Conservation (phyloP, 2,888 invertebrate species). For the Encarsia formosa region DNA sequence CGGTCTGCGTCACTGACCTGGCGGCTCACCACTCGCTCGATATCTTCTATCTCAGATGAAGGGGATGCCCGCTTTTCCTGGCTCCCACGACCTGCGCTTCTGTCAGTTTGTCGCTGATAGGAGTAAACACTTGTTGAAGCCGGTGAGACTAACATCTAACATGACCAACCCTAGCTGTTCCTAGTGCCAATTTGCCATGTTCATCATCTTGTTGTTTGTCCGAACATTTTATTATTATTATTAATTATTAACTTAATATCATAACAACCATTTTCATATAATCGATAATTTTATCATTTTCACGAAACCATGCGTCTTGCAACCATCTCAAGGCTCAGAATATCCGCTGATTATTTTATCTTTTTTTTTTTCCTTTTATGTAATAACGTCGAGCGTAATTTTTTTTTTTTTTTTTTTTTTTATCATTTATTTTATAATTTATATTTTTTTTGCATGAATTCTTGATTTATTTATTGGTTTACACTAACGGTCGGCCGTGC, state of each 20-base stretch:
- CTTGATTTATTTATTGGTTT: not conserved
- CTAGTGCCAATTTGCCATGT: conserved; percentile 36
- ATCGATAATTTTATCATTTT: not conserved
- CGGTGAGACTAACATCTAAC: conserved; percentile 71
- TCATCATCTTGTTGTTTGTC: conserved; percentile 25
- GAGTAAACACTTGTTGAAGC: conserved; percentile 92
- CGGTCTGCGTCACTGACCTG: conserved; percentile 48
- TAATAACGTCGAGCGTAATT: not conserved
- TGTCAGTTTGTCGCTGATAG: conserved; percentile 95
- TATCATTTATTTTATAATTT: not conserved
- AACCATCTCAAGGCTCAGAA: conserved; percentile 17
- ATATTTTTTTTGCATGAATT: not conserved
- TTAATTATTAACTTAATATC: not conserved
- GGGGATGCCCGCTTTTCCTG: conserved; percentile 87
- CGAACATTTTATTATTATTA: conserved; percentile 4
- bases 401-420: not conserved
- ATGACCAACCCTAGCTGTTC: conserved; percentile 44
- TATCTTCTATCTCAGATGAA: conserved; percentile 85
- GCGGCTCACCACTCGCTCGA: conserved; percentile 54
- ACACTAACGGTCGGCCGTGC: not conserved
- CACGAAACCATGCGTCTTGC: not conserved
- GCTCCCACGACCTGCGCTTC: conserved; percentile 91
- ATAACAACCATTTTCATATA: not conserved
- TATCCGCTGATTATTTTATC: conserved; percentile 9
- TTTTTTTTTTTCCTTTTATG: not conserved